Conservation (phyloP, 2,113 vertebrate species). For the Cochlearius cochlearius region DNA sequence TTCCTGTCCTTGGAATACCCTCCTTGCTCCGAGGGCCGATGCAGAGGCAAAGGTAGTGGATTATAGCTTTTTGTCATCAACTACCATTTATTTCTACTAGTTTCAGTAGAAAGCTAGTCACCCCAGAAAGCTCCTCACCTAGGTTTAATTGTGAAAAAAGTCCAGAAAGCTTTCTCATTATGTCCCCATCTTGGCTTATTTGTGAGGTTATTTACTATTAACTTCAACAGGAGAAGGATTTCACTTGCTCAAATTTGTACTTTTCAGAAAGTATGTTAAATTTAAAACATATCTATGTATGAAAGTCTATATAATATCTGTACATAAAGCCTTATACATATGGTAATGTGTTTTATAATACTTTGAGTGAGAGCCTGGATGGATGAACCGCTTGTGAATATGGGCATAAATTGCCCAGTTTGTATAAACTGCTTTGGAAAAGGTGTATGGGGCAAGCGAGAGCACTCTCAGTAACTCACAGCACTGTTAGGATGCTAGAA, state of each 20-base stretch:
- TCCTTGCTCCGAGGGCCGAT: background rate
- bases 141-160: background rate
- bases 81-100: background rate
- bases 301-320: background rate
- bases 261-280: background rate
- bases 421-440: conserved; percentile 5
- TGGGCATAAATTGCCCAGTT: background rate
- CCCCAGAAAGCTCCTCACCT: background rate
- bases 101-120: background rate
- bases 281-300: background rate
- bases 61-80: background rate
- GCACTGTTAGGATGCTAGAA: background rate
- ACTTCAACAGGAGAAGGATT: background rate
- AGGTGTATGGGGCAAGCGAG: background rate
- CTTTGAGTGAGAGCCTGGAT: background rate
- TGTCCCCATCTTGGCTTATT: background rate
- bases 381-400: background rate
- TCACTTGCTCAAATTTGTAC: background rate
- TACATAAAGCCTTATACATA: background rate
- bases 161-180: background rate
- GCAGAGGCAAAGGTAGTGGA: background rate
- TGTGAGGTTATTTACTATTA: background rate
- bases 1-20: background rate
- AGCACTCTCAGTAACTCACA: background rate
- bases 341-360: background rate